Conservation (phyloP, 1,140 invertebrate genomes). For the Acromyrmex echinatior region DNA sequence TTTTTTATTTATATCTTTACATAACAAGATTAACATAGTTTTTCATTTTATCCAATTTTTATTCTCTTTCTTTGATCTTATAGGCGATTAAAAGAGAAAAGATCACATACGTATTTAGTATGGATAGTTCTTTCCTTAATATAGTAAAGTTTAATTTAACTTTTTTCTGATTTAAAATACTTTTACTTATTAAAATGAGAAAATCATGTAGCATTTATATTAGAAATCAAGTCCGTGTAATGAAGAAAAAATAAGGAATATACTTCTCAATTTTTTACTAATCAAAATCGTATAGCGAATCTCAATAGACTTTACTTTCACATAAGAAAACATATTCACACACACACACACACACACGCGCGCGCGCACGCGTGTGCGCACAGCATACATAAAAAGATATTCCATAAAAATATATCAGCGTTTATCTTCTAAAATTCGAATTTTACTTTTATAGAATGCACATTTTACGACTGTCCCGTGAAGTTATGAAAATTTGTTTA, state of each 20-base stretch:
- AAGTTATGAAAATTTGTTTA: not conserved
- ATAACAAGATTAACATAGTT: not conserved
- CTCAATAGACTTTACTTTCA: conserved; percentile 17
- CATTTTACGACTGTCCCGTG: not conserved
- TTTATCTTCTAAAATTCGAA: conserved; percentile 41
- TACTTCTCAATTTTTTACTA: not conserved
- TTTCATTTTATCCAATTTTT: not conserved
- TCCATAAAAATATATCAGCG: conserved; percentile 72
- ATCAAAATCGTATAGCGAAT: conserved; percentile 3
- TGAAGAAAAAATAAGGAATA: not conserved
- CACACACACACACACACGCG: too few relatives aligned
- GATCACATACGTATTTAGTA: not conserved
- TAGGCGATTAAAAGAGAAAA: not conserved
- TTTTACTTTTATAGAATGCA: conserved; percentile 58
- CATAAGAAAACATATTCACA: too few relatives aligned
- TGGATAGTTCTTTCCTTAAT: not conserved
- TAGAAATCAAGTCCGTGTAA: not conserved
- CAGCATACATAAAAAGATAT: conserved; percentile 32
- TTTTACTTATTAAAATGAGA: not conserved
- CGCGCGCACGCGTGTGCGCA: too few relatives aligned
- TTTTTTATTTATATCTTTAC: conserved; percentile 5
- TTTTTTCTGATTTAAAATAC: conserved; percentile 6
- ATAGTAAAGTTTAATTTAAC: not conserved
- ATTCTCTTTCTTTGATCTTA: not conserved
- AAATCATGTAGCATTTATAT: not conserved